phyloP scores from a whole-genome alignment of 1,140 invertebrate genomes.

The Trichonephila clavipes region DNA sequence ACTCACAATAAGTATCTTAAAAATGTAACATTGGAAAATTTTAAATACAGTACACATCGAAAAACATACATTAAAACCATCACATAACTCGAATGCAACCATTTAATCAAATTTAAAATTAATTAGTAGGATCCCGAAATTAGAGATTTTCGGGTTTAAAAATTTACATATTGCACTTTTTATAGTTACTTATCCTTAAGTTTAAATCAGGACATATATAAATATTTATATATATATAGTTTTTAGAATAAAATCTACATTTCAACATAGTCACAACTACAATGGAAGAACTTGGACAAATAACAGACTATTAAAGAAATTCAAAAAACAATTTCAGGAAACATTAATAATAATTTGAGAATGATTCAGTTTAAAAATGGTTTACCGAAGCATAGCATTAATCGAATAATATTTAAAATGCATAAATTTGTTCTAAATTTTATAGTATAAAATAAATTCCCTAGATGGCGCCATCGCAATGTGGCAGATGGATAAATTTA shows the following conservation, averaged over 20 bases:
- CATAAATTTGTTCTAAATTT: not conserved
- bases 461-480: constrained; percentile 64
- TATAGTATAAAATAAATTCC: not conserved
- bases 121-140: constrained; percentile 26
- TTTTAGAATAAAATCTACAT: constrained; percentile 35
- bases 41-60: constrained; percentile 42
- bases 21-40: constrained; percentile 53
- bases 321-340: constrained; percentile 10
- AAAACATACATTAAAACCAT: constrained; percentile 67
- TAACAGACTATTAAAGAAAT: constrained; percentile 65
- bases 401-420: not conserved
- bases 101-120: constrained; percentile 62
- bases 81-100: constrained; percentile 50
- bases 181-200: constrained; percentile 47
- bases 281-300: constrained; percentile 73
- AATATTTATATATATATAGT: not conserved
- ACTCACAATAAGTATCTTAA: constrained; percentile 38
- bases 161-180: constrained; percentile 75
- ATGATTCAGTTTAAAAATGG: constrained; percentile 28
- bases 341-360: constrained; percentile 27
- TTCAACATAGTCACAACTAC: constrained; percentile 33
- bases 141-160: not conserved
- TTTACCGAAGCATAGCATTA: constrained; percentile 54
- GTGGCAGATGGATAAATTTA: constrained; percentile 6
- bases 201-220: constrained; percentile 43